These are phyloP conservation scores for Myanophis thanlyinensis DNA, from an alignment of 2,113 vertebrate species.

Conservation along the genomic window DNA sequence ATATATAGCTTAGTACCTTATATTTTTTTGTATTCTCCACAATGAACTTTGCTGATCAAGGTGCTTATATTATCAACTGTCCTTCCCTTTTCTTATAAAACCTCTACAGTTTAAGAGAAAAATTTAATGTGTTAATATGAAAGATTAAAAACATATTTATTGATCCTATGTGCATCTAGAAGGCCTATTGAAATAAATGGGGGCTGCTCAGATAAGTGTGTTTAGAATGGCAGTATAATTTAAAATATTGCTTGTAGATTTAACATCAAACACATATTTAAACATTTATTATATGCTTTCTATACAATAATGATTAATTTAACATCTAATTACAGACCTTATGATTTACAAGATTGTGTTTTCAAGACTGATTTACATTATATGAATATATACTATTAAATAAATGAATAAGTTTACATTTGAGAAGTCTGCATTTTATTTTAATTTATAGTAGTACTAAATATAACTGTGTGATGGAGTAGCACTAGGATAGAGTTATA, in stretches of 20 bases:
- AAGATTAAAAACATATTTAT: background rate
- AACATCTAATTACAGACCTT: background rate
- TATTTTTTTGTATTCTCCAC: conserved; percentile 1
- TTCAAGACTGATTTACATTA: background rate
- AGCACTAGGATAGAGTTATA: background rate
- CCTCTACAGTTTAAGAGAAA: background rate
- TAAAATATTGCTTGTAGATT: background rate
- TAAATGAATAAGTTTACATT: background rate
- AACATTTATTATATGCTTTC: background rate
- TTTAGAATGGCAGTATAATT: background rate
- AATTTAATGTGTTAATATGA: background rate
- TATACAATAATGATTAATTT: background rate
- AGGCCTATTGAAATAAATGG: background rate
- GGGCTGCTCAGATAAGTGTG: background rate
- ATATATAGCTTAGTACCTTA: background rate
- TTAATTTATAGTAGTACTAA: background rate
- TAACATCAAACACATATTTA: background rate
- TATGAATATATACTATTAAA: background rate
- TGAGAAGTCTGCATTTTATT: background rate
- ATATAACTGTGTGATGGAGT: background rate
- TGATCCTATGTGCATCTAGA: background rate
- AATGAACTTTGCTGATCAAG: background rate
- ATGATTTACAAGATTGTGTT: background rate
- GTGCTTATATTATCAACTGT: background rate
- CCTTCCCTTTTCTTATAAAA: background rate